Evolutionary conservation across 2,113 vertebrate species (phyloP), one percentile per base, ranked within the genome.

Genomic region (Rhabdornis inornatus): DNA sequence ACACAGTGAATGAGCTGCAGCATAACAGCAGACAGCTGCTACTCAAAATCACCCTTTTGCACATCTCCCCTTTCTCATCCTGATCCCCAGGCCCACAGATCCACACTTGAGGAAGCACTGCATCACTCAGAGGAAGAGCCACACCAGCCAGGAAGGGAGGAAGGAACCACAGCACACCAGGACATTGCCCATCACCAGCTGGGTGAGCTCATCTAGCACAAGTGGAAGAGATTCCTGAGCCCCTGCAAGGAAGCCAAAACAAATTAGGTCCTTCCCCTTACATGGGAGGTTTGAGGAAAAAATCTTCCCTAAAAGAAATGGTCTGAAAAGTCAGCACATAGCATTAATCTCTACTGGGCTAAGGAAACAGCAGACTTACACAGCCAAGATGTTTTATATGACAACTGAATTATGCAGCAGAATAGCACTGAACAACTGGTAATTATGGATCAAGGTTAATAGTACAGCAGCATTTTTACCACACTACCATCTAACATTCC

Each of bases 401-500:
- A 77, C 76, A 83, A 44, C 60, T 95, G 68, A 96, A 94, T 70
- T 94, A 96, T 68, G 90, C 52, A 94, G 80, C 60, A 92, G 64
- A 96, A 96, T n/a, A 93, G 75, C 63, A 94, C 8, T 0, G 0
- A 96, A 91, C 55, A 92, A 95, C 59, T 86, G 71, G 71, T 86
- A 94, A 90, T 88, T 92, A 88, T 68, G 44, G 49, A 88, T 86
- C 68, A 83, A 83, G 30, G 52, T 93, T 78, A 94, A 93, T 8
- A 72, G 45, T 45, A 83, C 42, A 87, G 79, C 50, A 86, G 85
- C 60, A 83, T 90, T 90, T 93, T 90, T 86, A 93, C 71, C 42
- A 86, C 76, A 17, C 12, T 81, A 45, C 45, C 64, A 92, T 61
- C 50, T 92, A 83, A 83, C 44, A 12, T 33, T 66, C 50, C n/a